Evolutionary conservation across 2,113 vertebrate genomes (phyloP).

Genomic region (Salminus brasiliensis): DNA sequence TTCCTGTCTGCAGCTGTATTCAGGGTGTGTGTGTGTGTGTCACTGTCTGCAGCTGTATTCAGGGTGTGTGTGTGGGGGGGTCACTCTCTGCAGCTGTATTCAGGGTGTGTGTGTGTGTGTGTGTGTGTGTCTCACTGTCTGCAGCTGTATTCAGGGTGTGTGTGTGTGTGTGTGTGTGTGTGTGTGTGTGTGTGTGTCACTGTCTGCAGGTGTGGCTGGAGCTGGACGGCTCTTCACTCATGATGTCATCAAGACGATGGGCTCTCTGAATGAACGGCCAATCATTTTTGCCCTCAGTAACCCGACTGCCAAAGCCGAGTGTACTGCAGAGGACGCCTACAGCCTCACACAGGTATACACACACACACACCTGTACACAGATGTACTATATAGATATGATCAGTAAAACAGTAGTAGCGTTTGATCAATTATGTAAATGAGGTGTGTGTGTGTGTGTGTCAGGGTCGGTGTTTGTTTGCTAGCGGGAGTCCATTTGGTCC

Average conservation of each 20-base stretch:
- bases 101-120: too few relatives aligned
- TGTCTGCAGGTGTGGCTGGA: slow-evolving; percentile 86
- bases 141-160: not conserved
- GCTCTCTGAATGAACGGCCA: slow-evolving; percentile 84
- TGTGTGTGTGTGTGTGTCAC: not conserved
- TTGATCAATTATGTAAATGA: slow-evolving; percentile 1
- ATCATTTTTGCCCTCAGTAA: slow-evolving; percentile 96
- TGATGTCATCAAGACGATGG: slow-evolving; percentile 87
- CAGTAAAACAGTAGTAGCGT: too few relatives aligned
- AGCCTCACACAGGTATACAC: slow-evolving; percentile 81
- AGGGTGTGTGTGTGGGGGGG: too few relatives aligned
- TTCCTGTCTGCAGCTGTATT: not conserved
- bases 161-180: not conserved
- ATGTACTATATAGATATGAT: not conserved
- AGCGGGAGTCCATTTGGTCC: slow-evolving; percentile 92
- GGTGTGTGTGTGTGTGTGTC: slow-evolving; percentile 30
- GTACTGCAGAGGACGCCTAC: slow-evolving; percentile 94
- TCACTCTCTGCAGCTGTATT: not conserved
- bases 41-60: not conserved
- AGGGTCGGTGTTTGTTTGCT: slow-evolving; percentile 95
- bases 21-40: not conserved
- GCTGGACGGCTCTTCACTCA: slow-evolving; percentile 89
- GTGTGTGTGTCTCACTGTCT: not conserved
- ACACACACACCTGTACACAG: not conserved
- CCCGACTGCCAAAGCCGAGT: slow-evolving; percentile 91